Evolutionary conservation across 2,113 vertebrate species (phyloP).

Genomic region (Antennarius striatus): DNA sequence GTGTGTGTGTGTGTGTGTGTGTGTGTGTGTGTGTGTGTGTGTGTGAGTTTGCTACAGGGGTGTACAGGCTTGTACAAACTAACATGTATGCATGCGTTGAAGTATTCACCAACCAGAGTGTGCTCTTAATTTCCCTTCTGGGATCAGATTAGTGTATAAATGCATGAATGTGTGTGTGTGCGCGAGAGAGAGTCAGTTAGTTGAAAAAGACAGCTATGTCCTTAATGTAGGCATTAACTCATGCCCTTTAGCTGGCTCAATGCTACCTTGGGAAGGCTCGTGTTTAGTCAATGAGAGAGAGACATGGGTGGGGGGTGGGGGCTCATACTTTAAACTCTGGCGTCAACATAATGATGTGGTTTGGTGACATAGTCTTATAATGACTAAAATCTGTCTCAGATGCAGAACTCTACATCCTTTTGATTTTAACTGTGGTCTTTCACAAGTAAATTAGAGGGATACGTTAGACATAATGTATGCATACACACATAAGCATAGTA

Average conservation of each 20-base stretch:
- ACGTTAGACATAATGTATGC: neutral
- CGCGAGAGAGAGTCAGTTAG: slow-evolving; percentile 15
- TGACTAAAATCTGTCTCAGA: slow-evolving; percentile 11
- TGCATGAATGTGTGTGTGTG: slow-evolving; percentile 13
- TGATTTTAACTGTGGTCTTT: slow-evolving; percentile 3
- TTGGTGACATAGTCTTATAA: slow-evolving; percentile 29
- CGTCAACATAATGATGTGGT: slow-evolving; percentile 56
- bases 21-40: neutral
- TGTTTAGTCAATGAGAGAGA: slow-evolving; percentile 28
- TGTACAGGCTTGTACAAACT: no score
- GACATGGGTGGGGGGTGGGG: neutral
- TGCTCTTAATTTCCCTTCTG: no score
- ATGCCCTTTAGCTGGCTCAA: slow-evolving; percentile 41
- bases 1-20: neutral
- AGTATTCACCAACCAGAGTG: no score
- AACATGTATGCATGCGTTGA: no score
- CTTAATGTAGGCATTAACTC: slow-evolving; percentile 55
- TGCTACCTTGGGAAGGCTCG: slow-evolving; percentile 33
- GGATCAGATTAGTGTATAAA: neutral
- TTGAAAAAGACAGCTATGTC: slow-evolving; percentile 40
- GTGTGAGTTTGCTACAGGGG: no score
- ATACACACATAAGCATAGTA: neutral
- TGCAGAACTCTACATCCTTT: slow-evolving; percentile 18
- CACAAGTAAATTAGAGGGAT: slow-evolving; percentile 11
- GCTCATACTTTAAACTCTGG: slow-evolving; percentile 33